A percentile compares a stretch with the other conserved stretches of the same genome.
phyloP scores from a whole-genome alignment of 2,888 invertebrate species.

The Tricholauxania praeusta region DNA sequence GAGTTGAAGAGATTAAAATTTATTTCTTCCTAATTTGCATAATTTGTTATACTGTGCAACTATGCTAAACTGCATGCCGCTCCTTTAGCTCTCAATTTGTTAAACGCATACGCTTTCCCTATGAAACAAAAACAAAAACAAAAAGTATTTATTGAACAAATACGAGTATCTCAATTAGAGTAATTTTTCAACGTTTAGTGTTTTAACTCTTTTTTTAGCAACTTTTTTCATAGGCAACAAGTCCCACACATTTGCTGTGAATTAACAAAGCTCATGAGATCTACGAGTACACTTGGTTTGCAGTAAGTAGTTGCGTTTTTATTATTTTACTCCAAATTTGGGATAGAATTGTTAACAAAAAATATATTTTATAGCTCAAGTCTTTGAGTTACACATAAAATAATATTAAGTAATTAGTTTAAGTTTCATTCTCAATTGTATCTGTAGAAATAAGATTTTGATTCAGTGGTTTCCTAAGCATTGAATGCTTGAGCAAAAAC shows the following conservation, averaged over 20 bases:
- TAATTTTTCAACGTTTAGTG: constrained; percentile 11
- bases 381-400: no score
- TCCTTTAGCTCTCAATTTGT: constrained; percentile 24
- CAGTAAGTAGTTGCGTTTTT: no score
- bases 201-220: constrained; percentile 18
- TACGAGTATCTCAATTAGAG: constrained; percentile 14
- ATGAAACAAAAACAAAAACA: neutral
- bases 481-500: no score
- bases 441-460: no score
- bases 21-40: neutral
- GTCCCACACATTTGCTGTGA: constrained; percentile 19
- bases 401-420: no score
- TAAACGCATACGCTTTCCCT: neutral
- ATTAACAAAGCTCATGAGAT: constrained; percentile 25
- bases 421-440: no score
- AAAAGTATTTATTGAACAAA: neutral
- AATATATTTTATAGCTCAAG: no score
- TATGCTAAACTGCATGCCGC: constrained; percentile 21
- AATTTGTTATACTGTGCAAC: constrained; percentile 24
- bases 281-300: neutral
- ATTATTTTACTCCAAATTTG: no score
- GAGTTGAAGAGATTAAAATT: no score
- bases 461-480: no score
- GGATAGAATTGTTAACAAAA: no score
- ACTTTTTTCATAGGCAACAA: neutral